Conservation (phyloP, 30 jellyfish, hydroid and myxozoan genomes). For the Cassiopea andromeda region DNA sequence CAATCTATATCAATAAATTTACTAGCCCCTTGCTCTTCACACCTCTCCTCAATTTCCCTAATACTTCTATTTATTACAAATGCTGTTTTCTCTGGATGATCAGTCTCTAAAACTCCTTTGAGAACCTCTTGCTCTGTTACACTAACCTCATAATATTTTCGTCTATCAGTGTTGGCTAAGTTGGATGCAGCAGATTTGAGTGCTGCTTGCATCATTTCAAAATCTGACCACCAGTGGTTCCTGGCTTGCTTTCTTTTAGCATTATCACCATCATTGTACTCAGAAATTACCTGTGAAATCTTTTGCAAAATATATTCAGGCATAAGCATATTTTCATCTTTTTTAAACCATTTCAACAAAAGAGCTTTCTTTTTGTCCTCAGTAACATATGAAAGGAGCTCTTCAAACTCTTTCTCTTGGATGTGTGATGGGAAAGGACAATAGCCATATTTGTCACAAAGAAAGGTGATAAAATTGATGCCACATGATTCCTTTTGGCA, state of each 20-base stretch:
- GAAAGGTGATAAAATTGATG: conserved; percentile 24
- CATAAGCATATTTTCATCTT: conserved; percentile 11
- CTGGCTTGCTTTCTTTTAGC: conserved; percentile 34
- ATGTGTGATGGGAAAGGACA: conserved; percentile 49
- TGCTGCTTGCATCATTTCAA: conserved; percentile 34
- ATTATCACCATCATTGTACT: conserved; percentile 31
- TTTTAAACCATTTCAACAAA: conserved; percentile 28
- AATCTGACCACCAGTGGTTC: conserved; percentile 51
- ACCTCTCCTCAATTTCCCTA: conserved; percentile 6
- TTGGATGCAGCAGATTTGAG: conserved; percentile 20
- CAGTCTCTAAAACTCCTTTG: conserved; percentile 24
- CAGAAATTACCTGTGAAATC: conserved; percentile 15
- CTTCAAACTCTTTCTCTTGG: conserved; percentile 31
- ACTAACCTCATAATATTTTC: conserved; percentile 38
- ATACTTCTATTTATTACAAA: conserved; percentile 22
- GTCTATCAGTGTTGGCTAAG: conserved; percentile 1
- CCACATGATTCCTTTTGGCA: conserved; percentile 62
- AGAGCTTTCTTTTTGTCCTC: not conserved
- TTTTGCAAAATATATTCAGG: conserved; percentile 30
- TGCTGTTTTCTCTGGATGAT: conserved; percentile 2
- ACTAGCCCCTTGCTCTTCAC: conserved; percentile 8
- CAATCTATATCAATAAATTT: conserved; percentile 55
- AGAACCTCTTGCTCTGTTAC: conserved; percentile 42
- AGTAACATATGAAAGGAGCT: conserved; percentile 3
- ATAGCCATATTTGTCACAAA: conserved; percentile 47